Conservation (phyloP, 2,797 vertebrate species). For the Limnodromus scolopaceus region DNA sequence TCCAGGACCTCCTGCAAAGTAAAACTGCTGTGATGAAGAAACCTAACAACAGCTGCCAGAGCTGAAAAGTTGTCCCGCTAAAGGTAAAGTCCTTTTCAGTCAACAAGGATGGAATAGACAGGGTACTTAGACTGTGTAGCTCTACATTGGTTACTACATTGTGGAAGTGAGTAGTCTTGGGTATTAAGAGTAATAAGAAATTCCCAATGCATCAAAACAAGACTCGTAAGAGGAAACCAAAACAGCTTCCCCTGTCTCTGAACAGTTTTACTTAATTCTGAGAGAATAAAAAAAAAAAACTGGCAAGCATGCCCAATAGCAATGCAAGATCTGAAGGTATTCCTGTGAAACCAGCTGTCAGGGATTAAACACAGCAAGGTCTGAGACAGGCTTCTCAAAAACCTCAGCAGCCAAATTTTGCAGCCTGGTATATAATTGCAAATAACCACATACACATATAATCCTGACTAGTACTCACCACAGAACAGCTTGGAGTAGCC, state of each 20-base stretch:
- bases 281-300: not conserved
- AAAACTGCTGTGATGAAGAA: not conserved
- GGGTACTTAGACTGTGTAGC: not conserved
- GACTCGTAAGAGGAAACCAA: not conserved
- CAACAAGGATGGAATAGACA: not conserved
- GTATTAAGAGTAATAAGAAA: not conserved
- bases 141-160: not conserved
- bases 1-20: not conserved
- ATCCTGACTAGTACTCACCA: not conserved
- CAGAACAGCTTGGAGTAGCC: not conserved
- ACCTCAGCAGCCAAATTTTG: not conserved
- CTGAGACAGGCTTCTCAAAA: not conserved
- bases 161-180: not conserved
- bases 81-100: not conserved
- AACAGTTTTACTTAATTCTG: not conserved
- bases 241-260: not conserved
- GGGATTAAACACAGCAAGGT: constrained; percentile 3
- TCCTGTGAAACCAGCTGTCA: not conserved
- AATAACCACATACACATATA: not conserved
- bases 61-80: not conserved
- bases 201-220: not conserved
- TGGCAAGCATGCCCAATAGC: not conserved
- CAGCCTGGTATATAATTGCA: not conserved
- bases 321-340: not conserved
- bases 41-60: not conserved